Evolutionary conservation across 37 sponge, comb jelly and placozoan species (phyloP).

Genomic region (Beroe forskalii): DNA sequence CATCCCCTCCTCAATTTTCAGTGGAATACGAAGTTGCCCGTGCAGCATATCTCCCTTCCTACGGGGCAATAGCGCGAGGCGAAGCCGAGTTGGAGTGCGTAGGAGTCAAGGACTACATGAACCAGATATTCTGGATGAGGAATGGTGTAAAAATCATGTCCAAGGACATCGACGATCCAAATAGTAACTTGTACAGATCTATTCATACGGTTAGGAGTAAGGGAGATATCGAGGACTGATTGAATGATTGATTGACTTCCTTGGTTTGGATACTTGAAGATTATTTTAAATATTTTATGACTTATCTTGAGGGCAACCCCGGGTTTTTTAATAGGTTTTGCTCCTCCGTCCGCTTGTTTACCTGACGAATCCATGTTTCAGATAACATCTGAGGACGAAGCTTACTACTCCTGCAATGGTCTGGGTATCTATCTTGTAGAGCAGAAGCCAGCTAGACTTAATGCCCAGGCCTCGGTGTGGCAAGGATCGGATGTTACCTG

Average conservation of each 20-base stretch:
- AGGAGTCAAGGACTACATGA: neutral
- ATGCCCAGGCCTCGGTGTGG: neutral
- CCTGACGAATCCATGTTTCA: neutral
- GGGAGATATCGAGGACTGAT: no score
- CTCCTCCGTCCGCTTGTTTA: no score
- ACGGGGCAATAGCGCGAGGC: neutral
- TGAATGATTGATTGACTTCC: no score
- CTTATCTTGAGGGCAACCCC: no score
- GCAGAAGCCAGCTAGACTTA: neutral
- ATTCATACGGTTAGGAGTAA: neutral
- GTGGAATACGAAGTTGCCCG: neutral
- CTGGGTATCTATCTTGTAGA: neutral
- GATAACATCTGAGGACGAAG: neutral
- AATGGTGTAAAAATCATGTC: neutral
- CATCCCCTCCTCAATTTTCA: no score
- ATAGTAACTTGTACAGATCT: neutral
- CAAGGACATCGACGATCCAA: neutral
- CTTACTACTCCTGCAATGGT: constrained; percentile 19
- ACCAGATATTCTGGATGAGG: neutral
- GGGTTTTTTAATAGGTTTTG: no score
- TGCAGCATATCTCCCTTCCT: neutral
- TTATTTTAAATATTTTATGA: no score
- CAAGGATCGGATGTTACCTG: neutral
- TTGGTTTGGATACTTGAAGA: no score
- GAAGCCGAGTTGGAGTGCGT: neutral